Conservation (phyloP, 2,888 invertebrate species). For the Mythimna lalbum region DNA sequence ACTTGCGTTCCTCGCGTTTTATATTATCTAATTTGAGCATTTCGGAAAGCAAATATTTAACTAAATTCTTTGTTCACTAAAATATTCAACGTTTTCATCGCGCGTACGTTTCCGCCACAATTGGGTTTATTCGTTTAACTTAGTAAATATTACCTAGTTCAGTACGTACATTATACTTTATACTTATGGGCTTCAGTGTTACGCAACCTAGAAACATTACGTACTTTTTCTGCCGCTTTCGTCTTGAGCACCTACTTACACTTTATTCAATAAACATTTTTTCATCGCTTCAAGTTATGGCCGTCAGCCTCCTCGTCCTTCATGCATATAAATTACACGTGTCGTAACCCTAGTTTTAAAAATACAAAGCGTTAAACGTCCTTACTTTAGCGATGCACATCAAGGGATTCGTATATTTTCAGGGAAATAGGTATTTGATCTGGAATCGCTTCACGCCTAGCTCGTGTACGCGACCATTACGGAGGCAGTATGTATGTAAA, state of each 20-base stretch:
- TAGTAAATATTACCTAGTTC: constrained; percentile 60
- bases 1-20: constrained; percentile 49
- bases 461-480: constrained; percentile 76
- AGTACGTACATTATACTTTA: constrained; percentile 45
- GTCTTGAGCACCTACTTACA: constrained; percentile 38
- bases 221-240: constrained; percentile 34
- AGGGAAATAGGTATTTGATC: constrained; percentile 73
- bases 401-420: constrained; percentile 70
- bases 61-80: constrained; percentile 62
- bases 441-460: constrained; percentile 76
- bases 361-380: constrained; percentile 63
- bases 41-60: constrained; percentile 61
- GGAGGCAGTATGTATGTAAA: constrained; percentile 77
- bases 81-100: constrained; percentile 64
- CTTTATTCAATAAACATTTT: constrained; percentile 48
- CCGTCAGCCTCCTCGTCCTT: constrained; percentile 26
- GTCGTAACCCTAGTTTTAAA: constrained; percentile 46
- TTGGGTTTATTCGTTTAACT: constrained; percentile 64
- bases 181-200: constrained; percentile 44
- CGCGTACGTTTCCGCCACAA: constrained; percentile 61
- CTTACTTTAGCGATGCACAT: constrained; percentile 70
- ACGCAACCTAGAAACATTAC: constrained; percentile 41
- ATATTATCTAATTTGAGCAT: constrained; percentile 61
- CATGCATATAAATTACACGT: constrained; percentile 43
- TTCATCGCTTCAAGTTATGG: constrained; percentile 34